Percentiles rank a stretch among this genome's conserved stretches.
These are phyloP conservation scores for Typhlomys cinereus DNA, from an alignment of 2,113 vertebrate species.

Conservation along the genomic window DNA sequence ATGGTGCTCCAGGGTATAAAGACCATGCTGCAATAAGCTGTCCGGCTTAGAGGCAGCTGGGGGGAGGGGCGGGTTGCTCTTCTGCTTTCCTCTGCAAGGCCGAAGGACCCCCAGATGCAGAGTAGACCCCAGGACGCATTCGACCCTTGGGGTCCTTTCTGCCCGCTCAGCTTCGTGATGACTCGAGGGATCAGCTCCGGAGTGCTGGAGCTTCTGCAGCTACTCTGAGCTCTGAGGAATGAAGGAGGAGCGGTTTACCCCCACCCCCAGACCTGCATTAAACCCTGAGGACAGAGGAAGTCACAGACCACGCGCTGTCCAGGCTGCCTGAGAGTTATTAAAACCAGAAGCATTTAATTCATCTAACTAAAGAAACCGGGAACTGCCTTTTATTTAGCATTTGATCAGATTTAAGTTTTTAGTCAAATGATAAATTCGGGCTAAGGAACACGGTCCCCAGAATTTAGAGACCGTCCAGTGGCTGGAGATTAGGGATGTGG, in stretches of 20 bases:
- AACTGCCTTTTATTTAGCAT: slow-evolving; percentile 38
- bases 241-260: too few species aligned
- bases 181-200: background rate
- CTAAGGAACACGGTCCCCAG: background rate
- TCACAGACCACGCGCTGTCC: background rate
- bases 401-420: slow-evolving; percentile 61
- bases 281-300: background rate
- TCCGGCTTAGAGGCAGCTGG: background rate
- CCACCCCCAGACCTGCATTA: too few species aligned
- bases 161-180: rapidly evolving
- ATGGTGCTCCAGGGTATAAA: slow-evolving; percentile 4
- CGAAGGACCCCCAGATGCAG: background rate
- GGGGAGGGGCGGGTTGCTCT: background rate
- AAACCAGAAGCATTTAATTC: background rate
- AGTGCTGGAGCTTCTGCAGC: background rate
- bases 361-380: background rate
- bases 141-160: background rate
- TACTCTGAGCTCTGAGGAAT: rapidly evolving
- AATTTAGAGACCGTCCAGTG: background rate
- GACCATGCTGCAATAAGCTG: rapidly evolving
- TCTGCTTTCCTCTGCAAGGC: rapidly evolving
- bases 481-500: background rate
- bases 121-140: rapidly evolving
- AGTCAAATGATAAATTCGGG: slow-evolving; percentile 9
- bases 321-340: background rate